phyloP scores from a whole-genome alignment of 2,797 vertebrate genomes.

The Pteronotus mesoamericanus region DNA sequence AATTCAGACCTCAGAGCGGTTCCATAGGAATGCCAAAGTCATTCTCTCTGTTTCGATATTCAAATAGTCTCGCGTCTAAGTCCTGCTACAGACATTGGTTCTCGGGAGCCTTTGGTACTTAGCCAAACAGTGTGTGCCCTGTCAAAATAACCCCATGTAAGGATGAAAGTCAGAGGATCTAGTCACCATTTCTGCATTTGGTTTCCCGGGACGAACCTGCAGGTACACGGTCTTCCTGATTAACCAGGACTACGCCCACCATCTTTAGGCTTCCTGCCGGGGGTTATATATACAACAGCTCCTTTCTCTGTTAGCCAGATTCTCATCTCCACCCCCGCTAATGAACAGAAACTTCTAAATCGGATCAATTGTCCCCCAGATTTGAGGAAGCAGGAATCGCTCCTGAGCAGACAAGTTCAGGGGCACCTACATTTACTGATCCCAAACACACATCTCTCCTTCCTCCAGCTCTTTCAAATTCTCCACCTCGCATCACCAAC shows the following conservation, averaged over 20 bases:
- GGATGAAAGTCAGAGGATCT: background rate
- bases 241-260: background rate
- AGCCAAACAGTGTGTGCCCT: slow-evolving; percentile 13
- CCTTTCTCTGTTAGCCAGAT: slow-evolving; percentile 4
- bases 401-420: background rate
- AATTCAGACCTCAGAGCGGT: slow-evolving; percentile 21
- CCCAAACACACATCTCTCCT: background rate
- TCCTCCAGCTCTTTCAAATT: background rate
- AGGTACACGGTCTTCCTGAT: background rate
- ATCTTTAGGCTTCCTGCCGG: background rate
- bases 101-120: slow-evolving; percentile 7
- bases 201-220: background rate
- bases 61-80: background rate
- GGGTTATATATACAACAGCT: background rate
- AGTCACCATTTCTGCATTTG: background rate
- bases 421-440: background rate
- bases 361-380: background rate
- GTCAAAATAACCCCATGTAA: background rate
- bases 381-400: background rate
- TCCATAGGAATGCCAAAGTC: slow-evolving; percentile 23
- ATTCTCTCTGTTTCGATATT: slow-evolving; percentile 42
- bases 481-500: background rate
- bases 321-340: background rate
- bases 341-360: background rate
- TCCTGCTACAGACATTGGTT: background rate